Evolutionary conservation across 2,113 vertebrate species (phyloP).

Genomic region (Lagenorhynchus albirostris): DNA sequence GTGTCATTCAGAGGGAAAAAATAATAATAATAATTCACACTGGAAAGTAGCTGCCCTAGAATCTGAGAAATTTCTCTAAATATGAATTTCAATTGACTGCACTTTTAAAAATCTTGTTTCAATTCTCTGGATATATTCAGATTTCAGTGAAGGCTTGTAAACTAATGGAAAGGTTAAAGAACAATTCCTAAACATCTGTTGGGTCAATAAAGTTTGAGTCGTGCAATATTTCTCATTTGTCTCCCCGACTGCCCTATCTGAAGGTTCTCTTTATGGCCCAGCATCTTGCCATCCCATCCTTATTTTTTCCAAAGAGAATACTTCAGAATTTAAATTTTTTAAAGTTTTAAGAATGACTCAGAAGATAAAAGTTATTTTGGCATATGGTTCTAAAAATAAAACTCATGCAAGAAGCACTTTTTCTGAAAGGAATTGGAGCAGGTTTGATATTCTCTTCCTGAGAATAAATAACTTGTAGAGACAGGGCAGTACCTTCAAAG

Average conservation of each 20-base stretch:
- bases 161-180: not conserved
- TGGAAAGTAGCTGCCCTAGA: not conserved
- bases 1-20: not conserved
- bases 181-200: not conserved
- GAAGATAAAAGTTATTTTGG: constrained; percentile 61
- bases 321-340: constrained; percentile 31
- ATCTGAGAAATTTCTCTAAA: not conserved
- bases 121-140: not conserved
- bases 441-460: constrained; percentile 62
- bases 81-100: not conserved
- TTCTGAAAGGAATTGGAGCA: constrained; percentile 49
- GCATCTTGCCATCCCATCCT: not conserved
- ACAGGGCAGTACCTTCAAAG: constrained; percentile 42
- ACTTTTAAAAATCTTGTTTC: not conserved
- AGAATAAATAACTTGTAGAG: constrained; percentile 68
- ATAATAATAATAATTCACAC: not conserved
- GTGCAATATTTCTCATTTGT: not conserved
- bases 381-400: constrained; percentile 62
- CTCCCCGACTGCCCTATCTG: not conserved
- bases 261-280: not conserved
- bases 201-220: not conserved
- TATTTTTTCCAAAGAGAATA: constrained; percentile 2
- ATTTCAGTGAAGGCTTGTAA: not conserved
- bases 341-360: constrained; percentile 34
- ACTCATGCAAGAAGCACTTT: constrained; percentile 42